Evolutionary conservation across 1,140 invertebrate species (phyloP).

Genomic region (Schlechtendalia chinensis): DNA sequence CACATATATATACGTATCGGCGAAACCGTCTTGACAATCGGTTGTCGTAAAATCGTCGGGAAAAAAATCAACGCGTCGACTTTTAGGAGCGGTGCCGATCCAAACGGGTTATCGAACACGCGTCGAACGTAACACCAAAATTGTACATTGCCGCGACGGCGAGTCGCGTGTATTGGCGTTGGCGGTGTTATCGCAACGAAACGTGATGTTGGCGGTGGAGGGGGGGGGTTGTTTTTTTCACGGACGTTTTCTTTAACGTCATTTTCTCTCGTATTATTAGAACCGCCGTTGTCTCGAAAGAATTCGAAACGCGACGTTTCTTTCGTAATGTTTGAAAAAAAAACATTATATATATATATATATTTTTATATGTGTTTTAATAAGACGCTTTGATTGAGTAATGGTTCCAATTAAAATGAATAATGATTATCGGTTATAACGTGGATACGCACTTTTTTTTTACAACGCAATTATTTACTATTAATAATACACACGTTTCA

Average conservation of each 20-base stretch:
- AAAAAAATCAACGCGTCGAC: too few species aligned
- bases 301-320: constrained; percentile 25
- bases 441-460: neutral
- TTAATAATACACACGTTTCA: too few species aligned
- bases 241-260: constrained; percentile 8
- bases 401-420: constrained; percentile 38
- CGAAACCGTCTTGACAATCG: too few species aligned
- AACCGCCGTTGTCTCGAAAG: constrained; percentile 14
- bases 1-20: too few species aligned
- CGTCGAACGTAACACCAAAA: constrained; percentile 25
- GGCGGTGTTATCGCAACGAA: neutral
- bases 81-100: constrained; percentile 34
- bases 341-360: too few species aligned
- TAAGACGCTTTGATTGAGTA: constrained; percentile 22
- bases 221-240: neutral
- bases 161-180: constrained; percentile 8
- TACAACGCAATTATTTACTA: neutral
- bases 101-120: constrained; percentile 31
- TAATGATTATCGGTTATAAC: too few species aligned
- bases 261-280: constrained; percentile 13
- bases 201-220: too few species aligned
- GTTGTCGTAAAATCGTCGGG: too few species aligned
- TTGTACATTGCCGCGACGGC: constrained; percentile 21
- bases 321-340: constrained; percentile 1
- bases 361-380: constrained; percentile 35